phyloP scores from a whole-genome alignment of 1,140 invertebrate species.

The Leptestheria dahalacensis region DNA sequence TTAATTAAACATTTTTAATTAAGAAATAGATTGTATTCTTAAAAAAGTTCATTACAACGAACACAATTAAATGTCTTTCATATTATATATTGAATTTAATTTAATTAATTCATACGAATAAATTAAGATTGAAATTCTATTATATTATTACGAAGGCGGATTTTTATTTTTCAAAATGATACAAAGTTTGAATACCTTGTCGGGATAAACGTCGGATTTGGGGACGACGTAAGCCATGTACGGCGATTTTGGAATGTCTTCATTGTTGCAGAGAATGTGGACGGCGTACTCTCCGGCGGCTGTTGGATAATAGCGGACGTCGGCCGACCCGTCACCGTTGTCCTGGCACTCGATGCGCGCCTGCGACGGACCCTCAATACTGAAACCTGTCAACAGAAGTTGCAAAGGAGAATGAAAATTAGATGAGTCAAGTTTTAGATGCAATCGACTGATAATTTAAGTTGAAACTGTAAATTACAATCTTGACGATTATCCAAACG shows the following conservation, averaged over 20 bases:
- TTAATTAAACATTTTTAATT: no score
- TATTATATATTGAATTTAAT: no score
- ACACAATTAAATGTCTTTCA: no score
- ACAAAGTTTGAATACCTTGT: constrained; percentile 37
- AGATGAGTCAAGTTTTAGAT: no score
- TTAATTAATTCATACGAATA: no score
- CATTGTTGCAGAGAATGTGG: constrained; percentile 70
- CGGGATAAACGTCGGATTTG: constrained; percentile 52
- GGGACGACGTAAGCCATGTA: constrained; percentile 61
- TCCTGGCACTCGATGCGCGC: constrained; percentile 76
- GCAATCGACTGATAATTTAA: no score
- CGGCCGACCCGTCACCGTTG: constrained; percentile 73
- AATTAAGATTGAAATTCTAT: no score
- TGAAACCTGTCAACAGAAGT: constrained; percentile 47
- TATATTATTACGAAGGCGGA: neutral
- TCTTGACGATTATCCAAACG: no score
- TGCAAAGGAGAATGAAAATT: no score
- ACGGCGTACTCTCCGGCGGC: constrained; percentile 79
- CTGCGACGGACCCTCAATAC: constrained; percentile 78
- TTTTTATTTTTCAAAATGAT: neutral
- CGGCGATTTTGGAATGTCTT: constrained; percentile 69
- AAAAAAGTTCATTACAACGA: no score
- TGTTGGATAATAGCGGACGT: constrained; percentile 69
- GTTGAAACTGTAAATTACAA: no score
- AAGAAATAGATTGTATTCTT: no score